These are phyloP conservation scores for Eueides isabella DNA, from an alignment of 1,140 invertebrate species.

Conservation along the genomic window DNA sequence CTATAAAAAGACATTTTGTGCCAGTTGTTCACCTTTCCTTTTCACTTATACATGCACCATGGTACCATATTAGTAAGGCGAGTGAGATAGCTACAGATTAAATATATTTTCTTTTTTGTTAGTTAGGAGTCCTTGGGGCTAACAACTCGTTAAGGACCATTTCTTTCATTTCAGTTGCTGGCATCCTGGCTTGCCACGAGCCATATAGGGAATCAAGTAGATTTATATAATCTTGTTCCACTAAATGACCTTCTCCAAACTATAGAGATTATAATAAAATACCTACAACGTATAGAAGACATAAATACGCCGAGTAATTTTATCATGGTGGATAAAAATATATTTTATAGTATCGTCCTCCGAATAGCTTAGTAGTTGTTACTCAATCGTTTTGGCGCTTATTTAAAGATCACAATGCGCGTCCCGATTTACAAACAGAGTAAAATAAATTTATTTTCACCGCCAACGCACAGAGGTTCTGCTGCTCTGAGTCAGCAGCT, in stretches of 20 bases:
- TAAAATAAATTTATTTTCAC: conserved; percentile 52
- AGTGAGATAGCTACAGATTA: conserved; percentile 23
- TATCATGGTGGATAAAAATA: conserved; percentile 2
- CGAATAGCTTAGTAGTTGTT: conserved; percentile 31
- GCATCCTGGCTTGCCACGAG: conserved; percentile 33
- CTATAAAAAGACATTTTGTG: conserved; percentile 23
- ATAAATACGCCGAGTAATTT: background rate
- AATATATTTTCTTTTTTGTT: conserved; percentile 22
- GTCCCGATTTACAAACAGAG: conserved; percentile 48
- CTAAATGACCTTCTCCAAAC: conserved; percentile 17
- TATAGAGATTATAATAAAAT: background rate
- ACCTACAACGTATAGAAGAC: background rate
- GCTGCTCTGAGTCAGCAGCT: conserved; percentile 57
- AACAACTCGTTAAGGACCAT: conserved; percentile 34
- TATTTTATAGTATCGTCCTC: background rate
- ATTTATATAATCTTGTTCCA: conserved; percentile 38
- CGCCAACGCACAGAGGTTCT: conserved; percentile 45
- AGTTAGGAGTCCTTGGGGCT: conserved; percentile 30
- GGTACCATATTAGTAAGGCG: background rate
- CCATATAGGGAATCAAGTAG: conserved; percentile 43
- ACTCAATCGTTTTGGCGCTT: conserved; percentile 39
- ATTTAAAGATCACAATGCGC: conserved; percentile 52
- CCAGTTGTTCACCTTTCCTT: conserved; percentile 3
- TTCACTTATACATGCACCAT: background rate
- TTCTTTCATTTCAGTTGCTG: conserved; percentile 45